Conservation (phyloP, 1,140 invertebrate species). For the Anastatus disparis region DNA sequence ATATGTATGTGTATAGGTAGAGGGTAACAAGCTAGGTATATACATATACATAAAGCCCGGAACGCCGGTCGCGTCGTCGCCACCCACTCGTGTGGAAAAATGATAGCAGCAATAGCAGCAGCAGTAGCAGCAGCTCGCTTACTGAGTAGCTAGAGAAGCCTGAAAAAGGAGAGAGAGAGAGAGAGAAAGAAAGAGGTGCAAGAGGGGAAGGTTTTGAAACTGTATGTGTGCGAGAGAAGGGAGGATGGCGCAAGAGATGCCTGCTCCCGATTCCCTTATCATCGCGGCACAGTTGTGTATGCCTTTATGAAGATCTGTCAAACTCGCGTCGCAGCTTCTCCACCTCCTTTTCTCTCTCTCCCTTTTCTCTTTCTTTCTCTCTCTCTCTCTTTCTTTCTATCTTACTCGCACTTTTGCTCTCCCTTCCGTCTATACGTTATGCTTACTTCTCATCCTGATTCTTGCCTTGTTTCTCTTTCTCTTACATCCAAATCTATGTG, state of each 20-base stretch:
- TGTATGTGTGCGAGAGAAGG: too few relatives aligned
- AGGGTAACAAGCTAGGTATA: too few relatives aligned
- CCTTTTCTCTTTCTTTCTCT: not conserved
- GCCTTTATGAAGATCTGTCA: conserved; percentile 64
- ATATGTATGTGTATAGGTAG: too few relatives aligned
- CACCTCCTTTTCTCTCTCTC: conserved; percentile 8
- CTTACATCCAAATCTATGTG: too few relatives aligned
- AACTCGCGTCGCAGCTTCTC: conserved; percentile 47
- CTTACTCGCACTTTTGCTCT: not conserved
- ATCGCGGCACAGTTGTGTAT: conserved; percentile 57
- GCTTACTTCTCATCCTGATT: not conserved
- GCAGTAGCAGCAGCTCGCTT: conserved; percentile 36
- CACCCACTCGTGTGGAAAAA: conserved; percentile 64
- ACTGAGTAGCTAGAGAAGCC: conserved; percentile 53
- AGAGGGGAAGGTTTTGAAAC: too few relatives aligned
- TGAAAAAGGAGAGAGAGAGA: conserved; percentile 37
- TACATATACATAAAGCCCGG: not conserved
- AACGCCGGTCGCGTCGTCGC: conserved; percentile 33
- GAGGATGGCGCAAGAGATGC: conserved; percentile 50
- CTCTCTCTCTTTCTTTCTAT: not conserved
- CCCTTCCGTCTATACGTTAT: not conserved
- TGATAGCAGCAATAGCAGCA: conserved; percentile 54
- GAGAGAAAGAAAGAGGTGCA: too few relatives aligned
- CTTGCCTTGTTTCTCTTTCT: too few relatives aligned
- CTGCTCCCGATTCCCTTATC: conserved; percentile 57